Percentiles rank a stretch among this genome's conserved stretches.
phyloP scores from a whole-genome alignment of 2,113 vertebrate genomes.

The Onychostruthus taczanowskii region DNA sequence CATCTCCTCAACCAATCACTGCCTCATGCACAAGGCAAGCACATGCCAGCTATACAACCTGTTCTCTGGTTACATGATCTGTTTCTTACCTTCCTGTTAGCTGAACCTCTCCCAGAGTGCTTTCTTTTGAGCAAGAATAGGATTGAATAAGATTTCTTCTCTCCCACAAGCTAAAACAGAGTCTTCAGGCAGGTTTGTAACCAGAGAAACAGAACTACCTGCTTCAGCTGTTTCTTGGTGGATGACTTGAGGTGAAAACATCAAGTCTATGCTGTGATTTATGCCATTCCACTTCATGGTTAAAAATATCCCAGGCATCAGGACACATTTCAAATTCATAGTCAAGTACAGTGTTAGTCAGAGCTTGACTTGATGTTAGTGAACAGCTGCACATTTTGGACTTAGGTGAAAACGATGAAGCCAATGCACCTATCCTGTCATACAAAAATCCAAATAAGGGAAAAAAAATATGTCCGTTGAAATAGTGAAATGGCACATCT shows the following conservation, averaged over 20 bases:
- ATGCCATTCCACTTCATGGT: not conserved
- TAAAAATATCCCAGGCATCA: not conserved
- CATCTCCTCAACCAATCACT: not conserved
- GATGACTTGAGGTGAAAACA: not conserved
- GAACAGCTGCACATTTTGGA: slow-evolving; percentile 17
- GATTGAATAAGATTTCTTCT: not conserved
- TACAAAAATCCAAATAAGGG: not conserved
- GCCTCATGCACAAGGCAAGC: not conserved
- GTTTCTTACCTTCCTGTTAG: not conserved
- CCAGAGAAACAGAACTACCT: not conserved
- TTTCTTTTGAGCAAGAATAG: not conserved
- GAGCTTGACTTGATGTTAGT: not conserved
- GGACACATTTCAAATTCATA: not conserved
- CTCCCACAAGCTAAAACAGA: not conserved
- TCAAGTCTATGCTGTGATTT: not conserved
- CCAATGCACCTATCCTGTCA: not conserved
- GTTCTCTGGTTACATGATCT: not conserved
- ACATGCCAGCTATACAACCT: not conserved
- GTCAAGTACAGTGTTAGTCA: slow-evolving; percentile 3
- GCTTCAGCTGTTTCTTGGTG: not conserved
- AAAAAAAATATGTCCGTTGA: not conserved
- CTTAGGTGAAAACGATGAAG: not conserved
- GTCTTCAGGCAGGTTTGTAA: not conserved
- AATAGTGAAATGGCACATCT: not conserved
- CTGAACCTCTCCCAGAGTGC: no score